Conservation (phyloP, 2,888 invertebrate genomes). For the Protophormia terraenovae region DNA sequence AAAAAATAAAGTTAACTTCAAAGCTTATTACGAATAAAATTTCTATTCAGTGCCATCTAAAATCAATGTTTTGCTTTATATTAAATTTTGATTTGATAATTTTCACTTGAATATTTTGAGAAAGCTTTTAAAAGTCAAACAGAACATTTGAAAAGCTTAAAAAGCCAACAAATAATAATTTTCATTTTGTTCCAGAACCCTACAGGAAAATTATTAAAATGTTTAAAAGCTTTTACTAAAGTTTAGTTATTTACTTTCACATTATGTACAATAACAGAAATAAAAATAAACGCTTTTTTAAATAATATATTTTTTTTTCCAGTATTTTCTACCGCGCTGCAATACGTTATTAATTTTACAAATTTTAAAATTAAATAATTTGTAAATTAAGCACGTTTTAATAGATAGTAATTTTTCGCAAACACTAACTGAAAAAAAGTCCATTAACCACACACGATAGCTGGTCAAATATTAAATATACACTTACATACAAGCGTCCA, state of each 20-base stretch:
- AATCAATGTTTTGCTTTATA: too few species aligned
- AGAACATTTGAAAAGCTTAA: not conserved
- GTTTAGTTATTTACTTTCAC: not conserved
- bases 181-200: not conserved
- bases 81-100: too few species aligned
- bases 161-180: not conserved
- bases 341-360: not conserved
- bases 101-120: too few species aligned
- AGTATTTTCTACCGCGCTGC: not conserved
- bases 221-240: not conserved
- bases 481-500: not conserved
- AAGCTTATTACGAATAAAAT: too few species aligned
- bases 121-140: not conserved
- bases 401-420: conserved; percentile 7
- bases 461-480: not conserved
- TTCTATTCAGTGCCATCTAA: too few species aligned
- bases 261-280: not conserved
- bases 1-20: too few species aligned
- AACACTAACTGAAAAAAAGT: not conserved
- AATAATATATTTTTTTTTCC: not conserved
- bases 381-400: conserved; percentile 22
- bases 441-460: not conserved
- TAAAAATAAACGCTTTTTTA: not conserved
- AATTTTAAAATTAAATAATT: conserved; percentile 22
- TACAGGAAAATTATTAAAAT: too few species aligned